Conservation (phyloP, 2,888 invertebrate genomes). For the Drosophila koepferae region DNA sequence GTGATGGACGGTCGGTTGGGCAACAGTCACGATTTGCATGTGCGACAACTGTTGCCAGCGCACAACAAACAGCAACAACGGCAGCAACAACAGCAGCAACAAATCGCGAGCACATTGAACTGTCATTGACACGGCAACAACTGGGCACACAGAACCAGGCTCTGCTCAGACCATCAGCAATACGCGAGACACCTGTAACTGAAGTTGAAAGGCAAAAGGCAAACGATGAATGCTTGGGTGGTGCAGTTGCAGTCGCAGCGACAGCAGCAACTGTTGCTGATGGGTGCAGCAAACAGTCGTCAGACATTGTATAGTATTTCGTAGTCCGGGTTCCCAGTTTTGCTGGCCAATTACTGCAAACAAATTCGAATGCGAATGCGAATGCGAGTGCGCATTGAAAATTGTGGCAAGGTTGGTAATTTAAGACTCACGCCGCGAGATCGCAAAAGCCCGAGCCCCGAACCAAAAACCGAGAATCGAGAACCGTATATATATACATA, state of each 20-base stretch:
- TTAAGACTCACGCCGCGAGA: constrained; percentile 76
- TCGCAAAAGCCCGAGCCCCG: constrained; percentile 17
- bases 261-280: constrained; percentile 33
- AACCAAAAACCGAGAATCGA: constrained; percentile 31
- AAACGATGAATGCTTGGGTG: constrained; percentile 58
- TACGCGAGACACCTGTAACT: constrained; percentile 71
- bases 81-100: constrained; percentile 58
- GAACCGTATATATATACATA: constrained; percentile 33
- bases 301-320: constrained; percentile 21
- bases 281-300: constrained; percentile 60
- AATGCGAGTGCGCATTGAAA: constrained; percentile 79
- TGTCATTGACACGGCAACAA: constrained; percentile 82
- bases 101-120: constrained; percentile 81
- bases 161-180: constrained; percentile 29
- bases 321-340: constrained; percentile 44
- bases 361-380: constrained; percentile 80
- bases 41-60: constrained; percentile 77
- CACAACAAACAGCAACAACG: constrained; percentile 45
- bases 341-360: constrained; percentile 81
- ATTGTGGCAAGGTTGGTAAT: constrained; percentile 82
- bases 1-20: constrained; percentile 75
- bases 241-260: constrained; percentile 29
- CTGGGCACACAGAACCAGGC: constrained; percentile 36
- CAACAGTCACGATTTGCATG: constrained; percentile 82
- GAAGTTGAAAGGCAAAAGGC: constrained; percentile 78